A percentile compares a stretch with the other conserved stretches of the same genome.
Conservation (phyloP, 2,797 vertebrate species). For the Gadopsis bispinosus region DNA sequence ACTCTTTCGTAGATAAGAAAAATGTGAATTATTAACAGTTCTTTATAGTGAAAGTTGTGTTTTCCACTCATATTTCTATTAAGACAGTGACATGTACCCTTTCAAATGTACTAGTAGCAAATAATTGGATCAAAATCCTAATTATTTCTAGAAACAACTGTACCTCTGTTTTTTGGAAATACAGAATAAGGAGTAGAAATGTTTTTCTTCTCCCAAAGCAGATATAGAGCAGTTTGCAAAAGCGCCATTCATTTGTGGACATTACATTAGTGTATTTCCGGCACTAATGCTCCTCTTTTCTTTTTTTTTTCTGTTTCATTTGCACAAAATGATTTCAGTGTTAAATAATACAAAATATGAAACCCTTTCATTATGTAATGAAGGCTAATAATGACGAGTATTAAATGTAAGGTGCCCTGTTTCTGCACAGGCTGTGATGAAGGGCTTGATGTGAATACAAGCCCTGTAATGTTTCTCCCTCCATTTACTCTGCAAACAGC, state of each 20-base stretch:
- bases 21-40: background rate
- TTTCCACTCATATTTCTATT: background rate
- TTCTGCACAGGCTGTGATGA: constrained; percentile 29
- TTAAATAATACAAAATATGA: constrained; percentile 28
- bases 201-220: constrained; percentile 4
- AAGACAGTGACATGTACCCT: background rate
- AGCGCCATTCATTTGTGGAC: constrained; percentile 28
- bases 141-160: background rate
- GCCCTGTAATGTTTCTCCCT: constrained; percentile 56
- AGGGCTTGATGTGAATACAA: constrained; percentile 40
- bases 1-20: background rate
- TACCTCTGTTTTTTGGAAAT: background rate
- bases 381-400: constrained; percentile 51
- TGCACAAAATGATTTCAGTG: constrained; percentile 24
- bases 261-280: constrained; percentile 20
- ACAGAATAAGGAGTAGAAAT: background rate
- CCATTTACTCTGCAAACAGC: constrained; percentile 50
- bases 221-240: constrained; percentile 1
- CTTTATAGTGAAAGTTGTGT: background rate
- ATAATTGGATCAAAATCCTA: background rate
- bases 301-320: constrained; percentile 34
- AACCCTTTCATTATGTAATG: constrained; percentile 51
- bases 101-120: background rate
- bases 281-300: constrained; percentile 19
- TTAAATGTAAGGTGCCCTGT: constrained; percentile 27